phyloP scores from a whole-genome alignment of 2,797 vertebrate genomes.

The Macropus fuliginosus region DNA sequence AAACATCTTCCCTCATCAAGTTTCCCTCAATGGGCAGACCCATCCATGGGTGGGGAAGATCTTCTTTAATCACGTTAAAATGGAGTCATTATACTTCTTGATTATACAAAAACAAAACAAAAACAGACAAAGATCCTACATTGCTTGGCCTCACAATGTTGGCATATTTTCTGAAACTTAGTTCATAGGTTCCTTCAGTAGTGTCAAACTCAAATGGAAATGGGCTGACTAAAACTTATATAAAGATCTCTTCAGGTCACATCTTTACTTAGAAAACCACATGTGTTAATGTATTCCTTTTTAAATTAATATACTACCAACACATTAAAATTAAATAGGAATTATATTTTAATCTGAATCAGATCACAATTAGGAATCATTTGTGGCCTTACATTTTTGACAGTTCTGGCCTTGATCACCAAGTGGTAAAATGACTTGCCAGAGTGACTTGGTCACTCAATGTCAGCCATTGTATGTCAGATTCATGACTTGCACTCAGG shows the following conservation, averaged over 20 bases:
- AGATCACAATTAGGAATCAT: background rate
- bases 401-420: background rate
- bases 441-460: no score
- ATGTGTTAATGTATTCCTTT: background rate
- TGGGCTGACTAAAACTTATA: background rate
- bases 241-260: background rate
- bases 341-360: background rate
- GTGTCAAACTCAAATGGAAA: background rate
- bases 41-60: no score
- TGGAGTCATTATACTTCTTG: no score
- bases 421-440: background rate
- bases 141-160: no score
- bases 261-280: background rate
- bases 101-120: no score
- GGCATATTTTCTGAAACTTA: background rate
- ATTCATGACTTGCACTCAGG: background rate
- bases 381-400: background rate
- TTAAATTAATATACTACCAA: background rate
- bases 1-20: no score
- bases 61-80: no score
- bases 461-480: background rate
- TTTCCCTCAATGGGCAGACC: no score
- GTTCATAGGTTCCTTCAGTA: background rate
- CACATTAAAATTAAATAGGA: background rate
- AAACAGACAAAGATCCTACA: no score